Conservation (phyloP, 2,113 vertebrate species). For the Chauna torquata region DNA sequence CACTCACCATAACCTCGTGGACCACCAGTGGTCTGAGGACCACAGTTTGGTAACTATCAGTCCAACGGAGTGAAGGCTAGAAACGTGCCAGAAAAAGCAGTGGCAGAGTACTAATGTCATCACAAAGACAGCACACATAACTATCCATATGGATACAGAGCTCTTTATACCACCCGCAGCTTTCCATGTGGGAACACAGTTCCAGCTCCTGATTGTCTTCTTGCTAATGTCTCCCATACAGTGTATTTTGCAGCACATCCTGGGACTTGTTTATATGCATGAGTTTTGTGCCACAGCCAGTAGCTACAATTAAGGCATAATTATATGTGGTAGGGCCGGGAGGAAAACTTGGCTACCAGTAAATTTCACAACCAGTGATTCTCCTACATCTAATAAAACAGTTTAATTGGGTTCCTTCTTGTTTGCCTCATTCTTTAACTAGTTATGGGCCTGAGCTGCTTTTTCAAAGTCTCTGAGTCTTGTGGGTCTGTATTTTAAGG, state of each 20-base stretch:
- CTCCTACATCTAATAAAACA: conserved; percentile 46
- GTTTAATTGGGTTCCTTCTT: conserved; percentile 28
- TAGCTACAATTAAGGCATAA: conserved; percentile 66
- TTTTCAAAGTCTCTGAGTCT: not conserved
- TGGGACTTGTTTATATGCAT: conserved; percentile 48
- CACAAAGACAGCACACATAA: not conserved
- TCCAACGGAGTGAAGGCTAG: conserved; percentile 14
- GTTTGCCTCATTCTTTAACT: conserved; percentile 54
- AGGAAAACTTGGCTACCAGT: conserved; percentile 58
- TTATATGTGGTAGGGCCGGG: conserved; percentile 43
- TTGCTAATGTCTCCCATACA: conserved; percentile 29
- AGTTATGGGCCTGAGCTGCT: not conserved
- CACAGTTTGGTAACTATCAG: not conserved
- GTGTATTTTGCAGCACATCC: conserved; percentile 18
- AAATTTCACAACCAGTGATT: conserved; percentile 51
- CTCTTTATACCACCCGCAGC: conserved; percentile 42
- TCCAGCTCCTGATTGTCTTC: conserved; percentile 46
- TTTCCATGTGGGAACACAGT: conserved; percentile 14
- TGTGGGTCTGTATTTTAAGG: conserved; percentile 33
- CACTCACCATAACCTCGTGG: not conserved
- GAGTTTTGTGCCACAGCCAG: conserved; percentile 48
- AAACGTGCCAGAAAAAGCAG: conserved; percentile 45
- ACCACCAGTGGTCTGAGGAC: conserved; percentile 57
- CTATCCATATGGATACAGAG: not conserved
- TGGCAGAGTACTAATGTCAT: not conserved